These are phyloP conservation scores for Virgularia gustaviana DNA, from an alignment of 92 coral and sea anemone genomes.

Conservation along the genomic window DNA sequence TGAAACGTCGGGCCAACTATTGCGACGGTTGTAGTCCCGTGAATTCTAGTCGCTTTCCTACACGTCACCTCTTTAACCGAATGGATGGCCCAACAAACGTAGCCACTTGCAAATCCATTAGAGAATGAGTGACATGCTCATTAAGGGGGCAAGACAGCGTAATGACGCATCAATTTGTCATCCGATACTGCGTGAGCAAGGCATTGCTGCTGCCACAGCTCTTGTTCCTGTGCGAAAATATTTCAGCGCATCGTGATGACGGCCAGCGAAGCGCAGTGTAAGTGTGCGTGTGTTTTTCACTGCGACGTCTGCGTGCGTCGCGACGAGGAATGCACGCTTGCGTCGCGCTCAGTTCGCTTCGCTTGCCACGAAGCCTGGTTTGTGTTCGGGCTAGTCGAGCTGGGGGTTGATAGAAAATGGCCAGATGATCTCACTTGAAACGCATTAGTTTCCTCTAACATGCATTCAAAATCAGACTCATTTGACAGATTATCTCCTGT, in stretches of 20 bases:
- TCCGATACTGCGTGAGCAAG: not conserved
- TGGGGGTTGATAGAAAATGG: conserved; percentile 22
- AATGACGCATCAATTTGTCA: conserved; percentile 17
- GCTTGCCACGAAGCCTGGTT: conserved; percentile 2
- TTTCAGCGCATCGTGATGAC: not conserved
- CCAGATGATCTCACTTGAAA: conserved; percentile 18
- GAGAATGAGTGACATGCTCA: conserved; percentile 29
- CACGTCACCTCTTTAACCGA: conserved; percentile 2
- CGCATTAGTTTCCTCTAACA: not conserved
- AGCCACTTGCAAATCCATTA: conserved; percentile 38
- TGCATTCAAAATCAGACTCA: not conserved
- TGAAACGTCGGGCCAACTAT: no score
- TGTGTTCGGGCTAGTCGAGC: conserved; percentile 5
- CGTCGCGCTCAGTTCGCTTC: not conserved
- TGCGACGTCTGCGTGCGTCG: no score
- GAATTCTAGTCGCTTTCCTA: not conserved
- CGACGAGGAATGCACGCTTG: no score
- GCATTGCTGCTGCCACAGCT: not conserved
- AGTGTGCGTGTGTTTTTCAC: no score
- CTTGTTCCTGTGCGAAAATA: not conserved
- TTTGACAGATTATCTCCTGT: conserved; percentile 7
- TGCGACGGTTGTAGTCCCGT: no score
- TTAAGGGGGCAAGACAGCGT: not conserved
- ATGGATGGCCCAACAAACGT: not conserved
- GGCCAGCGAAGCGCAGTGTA: no score